Conservation (phyloP, 2,888 invertebrate genomes). For the Fragum whitleyi region DNA sequence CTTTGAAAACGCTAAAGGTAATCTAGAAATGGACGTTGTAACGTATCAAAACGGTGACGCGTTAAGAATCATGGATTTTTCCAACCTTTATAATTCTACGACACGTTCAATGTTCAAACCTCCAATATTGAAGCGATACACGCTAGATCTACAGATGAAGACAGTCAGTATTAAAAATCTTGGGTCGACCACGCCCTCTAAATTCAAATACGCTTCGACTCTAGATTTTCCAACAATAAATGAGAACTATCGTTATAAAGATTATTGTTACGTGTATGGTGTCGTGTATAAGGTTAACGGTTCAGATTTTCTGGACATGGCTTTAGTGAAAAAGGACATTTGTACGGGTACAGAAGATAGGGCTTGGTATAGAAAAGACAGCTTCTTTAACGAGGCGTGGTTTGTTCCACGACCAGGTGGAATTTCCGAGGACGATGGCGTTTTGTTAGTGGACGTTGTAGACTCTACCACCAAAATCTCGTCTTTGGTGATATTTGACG, state of each 20-base stretch:
- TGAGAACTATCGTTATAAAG: slow-evolving; percentile 70
- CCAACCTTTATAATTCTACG: slow-evolving; percentile 63
- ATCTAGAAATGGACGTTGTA: slow-evolving; percentile 72
- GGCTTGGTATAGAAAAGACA: slow-evolving; percentile 66
- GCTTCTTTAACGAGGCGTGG: slow-evolving; percentile 77
- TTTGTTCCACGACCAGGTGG: slow-evolving; percentile 75
- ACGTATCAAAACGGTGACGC: slow-evolving; percentile 71
- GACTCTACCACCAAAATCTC: slow-evolving; percentile 69
- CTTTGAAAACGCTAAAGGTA: slow-evolving; percentile 68
- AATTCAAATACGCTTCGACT: slow-evolving; percentile 57
- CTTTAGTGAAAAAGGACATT: slow-evolving; percentile 78
- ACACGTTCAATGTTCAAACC: slow-evolving; percentile 63
- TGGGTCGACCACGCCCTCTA: slow-evolving; percentile 2
- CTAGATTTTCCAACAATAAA: slow-evolving; percentile 81
- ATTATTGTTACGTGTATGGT: slow-evolving; percentile 80
- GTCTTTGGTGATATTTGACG: slow-evolving; percentile 53
- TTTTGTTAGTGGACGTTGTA: slow-evolving; percentile 75
- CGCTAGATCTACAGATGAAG: slow-evolving; percentile 29
- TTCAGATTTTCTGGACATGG: slow-evolving; percentile 64
- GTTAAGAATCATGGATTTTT: slow-evolving; percentile 67
- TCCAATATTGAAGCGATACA: slow-evolving; percentile 38
- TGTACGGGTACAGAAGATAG: slow-evolving; percentile 69
- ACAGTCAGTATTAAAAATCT: slow-evolving; percentile 14
- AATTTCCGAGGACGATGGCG: slow-evolving; percentile 78
- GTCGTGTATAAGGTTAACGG: slow-evolving; percentile 71